phyloP scores from a whole-genome alignment of 35 echinoderm and acorn worm genomes.

The Ptychodera flava region DNA sequence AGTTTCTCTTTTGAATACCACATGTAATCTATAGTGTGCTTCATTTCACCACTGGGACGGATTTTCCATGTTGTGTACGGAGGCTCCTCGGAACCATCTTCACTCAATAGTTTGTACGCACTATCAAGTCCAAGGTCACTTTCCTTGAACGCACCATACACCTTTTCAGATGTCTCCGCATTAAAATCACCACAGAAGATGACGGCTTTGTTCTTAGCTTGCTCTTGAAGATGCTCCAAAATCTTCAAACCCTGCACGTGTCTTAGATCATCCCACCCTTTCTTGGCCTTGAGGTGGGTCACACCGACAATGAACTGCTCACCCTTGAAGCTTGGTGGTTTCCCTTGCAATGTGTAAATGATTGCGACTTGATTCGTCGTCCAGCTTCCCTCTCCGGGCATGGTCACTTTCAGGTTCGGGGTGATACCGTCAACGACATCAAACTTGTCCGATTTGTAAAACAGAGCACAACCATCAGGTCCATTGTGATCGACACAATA shows the following conservation, averaged over 20 bases:
- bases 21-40: constrained; percentile 97
- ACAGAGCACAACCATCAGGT: constrained; percentile 87
- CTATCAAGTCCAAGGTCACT: constrained; percentile 52
- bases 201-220: constrained; percentile 30
- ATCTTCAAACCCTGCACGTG: constrained; percentile 58
- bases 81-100: constrained; percentile 43
- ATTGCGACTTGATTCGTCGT: constrained; percentile 75
- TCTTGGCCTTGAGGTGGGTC: constrained; percentile 90
- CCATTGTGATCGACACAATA: constrained; percentile 62
- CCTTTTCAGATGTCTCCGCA: constrained; percentile 68
- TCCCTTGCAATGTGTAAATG: constrained; percentile 40
- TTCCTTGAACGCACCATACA: constrained; percentile 48
- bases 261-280: constrained; percentile 57
- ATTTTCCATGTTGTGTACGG: constrained; percentile 95
- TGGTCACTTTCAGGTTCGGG: constrained; percentile 41
- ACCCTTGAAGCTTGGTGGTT: neutral
- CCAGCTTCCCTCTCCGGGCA: constrained; percentile 14
- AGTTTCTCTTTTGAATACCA: constrained; percentile 66
- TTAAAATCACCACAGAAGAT: constrained; percentile 89
- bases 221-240: constrained; percentile 38
- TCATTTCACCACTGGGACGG: constrained; percentile 61
- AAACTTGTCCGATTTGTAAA: constrained; percentile 80
- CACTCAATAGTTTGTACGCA: constrained; percentile 59
- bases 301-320: constrained; percentile 59
- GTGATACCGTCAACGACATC: constrained; percentile 30